A percentile compares a stretch with the other conserved stretches of the same genome.
These are phyloP conservation scores for Hanleya hanleyi DNA, from an alignment of 2,888 invertebrate species.

Conservation along the genomic window DNA sequence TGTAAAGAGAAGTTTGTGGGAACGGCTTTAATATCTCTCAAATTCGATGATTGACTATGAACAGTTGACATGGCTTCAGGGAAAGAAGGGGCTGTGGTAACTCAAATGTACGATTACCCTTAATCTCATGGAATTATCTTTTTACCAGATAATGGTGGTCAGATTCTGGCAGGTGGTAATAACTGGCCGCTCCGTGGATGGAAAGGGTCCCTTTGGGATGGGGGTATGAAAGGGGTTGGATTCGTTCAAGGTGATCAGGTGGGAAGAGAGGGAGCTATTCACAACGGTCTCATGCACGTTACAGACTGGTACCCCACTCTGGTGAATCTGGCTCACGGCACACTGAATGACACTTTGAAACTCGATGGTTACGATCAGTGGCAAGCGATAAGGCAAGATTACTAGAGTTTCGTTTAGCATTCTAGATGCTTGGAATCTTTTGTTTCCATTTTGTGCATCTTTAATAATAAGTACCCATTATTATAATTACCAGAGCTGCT, in stretches of 20 bases:
- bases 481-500: too few species aligned
- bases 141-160: constrained; percentile 74
- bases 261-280: constrained; percentile 36
- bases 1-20: too few species aligned
- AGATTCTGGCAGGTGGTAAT: constrained; percentile 48
- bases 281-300: constrained; percentile 63
- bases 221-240: constrained; percentile 63
- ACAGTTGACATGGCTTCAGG: too few species aligned
- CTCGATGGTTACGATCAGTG: constrained; percentile 69
- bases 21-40: too few species aligned
- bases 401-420: too few species aligned
- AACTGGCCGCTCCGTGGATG: constrained; percentile 59
- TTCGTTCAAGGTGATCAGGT: constrained; percentile 60
- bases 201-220: constrained; percentile 57
- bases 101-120: too few species aligned
- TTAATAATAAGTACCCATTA: too few species aligned
- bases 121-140: too few species aligned
- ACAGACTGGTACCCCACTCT: constrained; percentile 71
- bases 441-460: too few species aligned
- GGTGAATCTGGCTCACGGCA: constrained; percentile 59
- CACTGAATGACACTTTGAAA: constrained; percentile 54
- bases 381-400: constrained; percentile 63
- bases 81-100: too few species aligned
- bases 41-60: too few species aligned
- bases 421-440: too few species aligned